Evolutionary conservation across 2,797 vertebrate species (phyloP), one percentile per base, ranked within the genome.

Genomic region (Phoeniculus purpureus): DNA sequence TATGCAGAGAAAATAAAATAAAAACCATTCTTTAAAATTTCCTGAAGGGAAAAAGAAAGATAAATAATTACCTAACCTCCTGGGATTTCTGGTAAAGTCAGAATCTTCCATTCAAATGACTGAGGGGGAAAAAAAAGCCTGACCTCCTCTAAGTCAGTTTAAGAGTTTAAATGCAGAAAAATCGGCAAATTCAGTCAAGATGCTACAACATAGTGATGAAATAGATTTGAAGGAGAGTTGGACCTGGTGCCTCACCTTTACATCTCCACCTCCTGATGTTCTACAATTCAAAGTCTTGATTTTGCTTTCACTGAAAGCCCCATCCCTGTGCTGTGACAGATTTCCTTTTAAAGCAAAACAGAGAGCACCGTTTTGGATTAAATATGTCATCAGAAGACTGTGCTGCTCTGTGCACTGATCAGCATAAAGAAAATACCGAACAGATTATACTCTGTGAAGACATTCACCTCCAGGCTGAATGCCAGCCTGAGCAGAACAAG

Each of bases 401-500:
- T 17, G 15, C 43, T 6, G 11, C 78, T 76, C 0, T 67, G 71
- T 19, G 7, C 76, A 50, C 72, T 78, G 89, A 79, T 87, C 58
- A 61, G 89, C 29, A 18, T 62, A 62, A 89, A 61, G 92, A 81
- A 93, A 87, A 87, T 40, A 70, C 59, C 15, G 59, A 83, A 25
- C 59, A 87, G 80, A 50, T 94, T 90, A 45, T 58, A 23, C n/a
- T 71, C 72, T 86, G 68, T 72, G 8, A 92, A 85, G 76, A 89
- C 91, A 81, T 89, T 81, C 48, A 70, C 85, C 90, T 87, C 76
- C 32, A 52, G 85, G 85, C 87, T 89, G 76, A 81, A 80, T 12
- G 90, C 89, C 90, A 89, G 66, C 1, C 0, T 89, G 70, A 72
- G 76, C 91, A 82, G 71, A 80, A 51, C 0, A 82, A 45, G 62